Conservation (phyloP, 37 sponge, comb jelly and placozoan species). For the Haliclona indistincta region DNA sequence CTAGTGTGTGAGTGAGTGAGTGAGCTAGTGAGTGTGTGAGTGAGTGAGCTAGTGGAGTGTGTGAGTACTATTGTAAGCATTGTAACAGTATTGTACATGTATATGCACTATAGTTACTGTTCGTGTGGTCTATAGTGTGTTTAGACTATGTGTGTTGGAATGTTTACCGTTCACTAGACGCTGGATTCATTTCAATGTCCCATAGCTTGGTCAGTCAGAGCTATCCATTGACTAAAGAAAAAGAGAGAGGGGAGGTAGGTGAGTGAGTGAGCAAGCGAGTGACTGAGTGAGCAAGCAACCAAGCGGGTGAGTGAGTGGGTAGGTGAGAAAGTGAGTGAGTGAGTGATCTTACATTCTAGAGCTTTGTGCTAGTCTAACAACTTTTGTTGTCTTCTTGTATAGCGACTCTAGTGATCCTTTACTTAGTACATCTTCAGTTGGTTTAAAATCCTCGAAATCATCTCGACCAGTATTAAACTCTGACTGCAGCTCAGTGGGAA, state of each 20-base stretch:
- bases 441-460: slow-evolving; percentile 77
- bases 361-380: slow-evolving; percentile 48
- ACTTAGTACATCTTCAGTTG: slow-evolving; percentile 31
- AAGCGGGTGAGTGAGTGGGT: neutral
- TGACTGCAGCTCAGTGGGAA: slow-evolving; percentile 61
- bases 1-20: too few relatives aligned
- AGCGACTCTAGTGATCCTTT: slow-evolving; percentile 61
- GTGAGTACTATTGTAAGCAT: neutral
- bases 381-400: slow-evolving; percentile 66
- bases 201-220: slow-evolving; percentile 70
- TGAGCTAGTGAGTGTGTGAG: neutral
- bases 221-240: slow-evolving; percentile 45
- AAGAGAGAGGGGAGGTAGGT: neutral
- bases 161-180: slow-evolving; percentile 42
- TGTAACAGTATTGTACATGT: neutral
- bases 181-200: slow-evolving; percentile 46
- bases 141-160: too few relatives aligned
- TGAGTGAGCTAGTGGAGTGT: neutral
- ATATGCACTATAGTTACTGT: slow-evolving; percentile 10
- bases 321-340: neutral
- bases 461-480: slow-evolving; percentile 71
- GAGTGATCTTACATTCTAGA: slow-evolving; percentile 42
- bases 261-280: neutral
- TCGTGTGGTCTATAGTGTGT: neutral
- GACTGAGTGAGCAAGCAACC: neutral